Percentiles rank a stretch among this genome's conserved stretches.
Conservation (phyloP, 2,797 vertebrate genomes). For the Gallinago nigripennis region DNA sequence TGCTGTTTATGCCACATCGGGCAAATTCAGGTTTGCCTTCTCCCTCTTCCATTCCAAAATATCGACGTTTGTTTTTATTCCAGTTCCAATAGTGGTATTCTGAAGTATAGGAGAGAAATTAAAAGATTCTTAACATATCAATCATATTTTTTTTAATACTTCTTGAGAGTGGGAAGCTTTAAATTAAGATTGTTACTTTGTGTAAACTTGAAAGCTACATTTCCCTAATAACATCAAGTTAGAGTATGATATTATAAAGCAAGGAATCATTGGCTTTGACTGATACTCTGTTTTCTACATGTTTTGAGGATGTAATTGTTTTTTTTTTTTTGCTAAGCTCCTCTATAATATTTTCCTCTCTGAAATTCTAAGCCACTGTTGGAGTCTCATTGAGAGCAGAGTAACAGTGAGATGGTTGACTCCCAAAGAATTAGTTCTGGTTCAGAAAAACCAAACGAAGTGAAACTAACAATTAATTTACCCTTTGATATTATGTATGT, state of each 20-base stretch:
- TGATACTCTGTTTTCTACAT: neutral
- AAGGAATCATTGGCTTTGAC: neutral
- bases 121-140: neutral
- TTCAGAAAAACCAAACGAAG: neutral
- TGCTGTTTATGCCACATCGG: neutral
- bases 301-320: neutral
- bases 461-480: neutral
- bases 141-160: neutral
- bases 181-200: neutral
- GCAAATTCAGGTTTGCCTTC: neutral
- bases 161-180: neutral
- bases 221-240: neutral
- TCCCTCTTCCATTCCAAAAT: neutral
- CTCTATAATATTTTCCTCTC: neutral
- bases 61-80: neutral
- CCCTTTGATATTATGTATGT: neutral
- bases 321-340: neutral
- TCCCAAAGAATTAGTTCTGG: neutral
- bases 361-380: neutral
- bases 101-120: neutral
- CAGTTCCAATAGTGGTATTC: neutral
- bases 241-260: neutral
- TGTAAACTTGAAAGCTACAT: neutral
- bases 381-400: neutral
- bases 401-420: neutral